A percentile compares a stretch with the other conserved stretches of the same genome.
Conservation (phyloP, 2,888 invertebrate species). For the Ophioninae sp. region DNA sequence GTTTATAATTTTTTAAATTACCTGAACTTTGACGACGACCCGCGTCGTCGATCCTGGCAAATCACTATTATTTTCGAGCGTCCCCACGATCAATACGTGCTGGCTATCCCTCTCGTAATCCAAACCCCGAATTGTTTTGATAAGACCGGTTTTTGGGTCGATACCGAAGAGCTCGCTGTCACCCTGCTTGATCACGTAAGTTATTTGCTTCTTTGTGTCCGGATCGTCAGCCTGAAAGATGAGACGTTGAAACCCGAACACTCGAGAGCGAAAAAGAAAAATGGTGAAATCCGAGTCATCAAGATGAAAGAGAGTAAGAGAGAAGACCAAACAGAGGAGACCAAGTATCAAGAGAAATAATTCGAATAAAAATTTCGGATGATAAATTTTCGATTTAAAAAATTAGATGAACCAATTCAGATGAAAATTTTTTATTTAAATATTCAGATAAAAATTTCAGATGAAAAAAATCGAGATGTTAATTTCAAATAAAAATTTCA, state of each 20-base stretch:
- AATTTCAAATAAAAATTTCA: too few relatives aligned
- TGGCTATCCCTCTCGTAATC: slow-evolving; percentile 90
- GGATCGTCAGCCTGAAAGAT: slow-evolving; percentile 89
- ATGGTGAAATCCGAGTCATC: slow-evolving; percentile 4
- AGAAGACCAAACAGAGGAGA: too few relatives aligned
- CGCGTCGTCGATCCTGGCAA: slow-evolving; percentile 88
- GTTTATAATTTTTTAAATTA: slow-evolving; percentile 67
- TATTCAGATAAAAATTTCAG: too few relatives aligned
- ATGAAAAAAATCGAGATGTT: too few relatives aligned
- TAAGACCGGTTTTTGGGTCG: slow-evolving; percentile 89
- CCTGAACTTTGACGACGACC: slow-evolving; percentile 88
- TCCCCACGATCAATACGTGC: slow-evolving; percentile 90
- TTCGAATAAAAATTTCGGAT: too few relatives aligned
- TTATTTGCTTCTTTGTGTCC: slow-evolving; percentile 90
- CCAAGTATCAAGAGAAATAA: too few relatives aligned
- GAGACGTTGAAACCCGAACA: neutral
- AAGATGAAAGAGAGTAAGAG: too few relatives aligned
- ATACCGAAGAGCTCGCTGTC: slow-evolving; percentile 91
- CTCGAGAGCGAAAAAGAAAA: neutral
- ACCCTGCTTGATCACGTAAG: slow-evolving; percentile 91
- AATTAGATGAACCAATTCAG: too few relatives aligned
- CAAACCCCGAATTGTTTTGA: slow-evolving; percentile 88
- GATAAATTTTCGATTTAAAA: too few relatives aligned
- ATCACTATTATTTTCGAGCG: slow-evolving; percentile 89
- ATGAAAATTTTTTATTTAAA: too few relatives aligned